Evolutionary conservation across 2,888 invertebrate species (phyloP), one percentile per base, ranked within the genome.

Genomic region (Agrochola lota): DNA sequence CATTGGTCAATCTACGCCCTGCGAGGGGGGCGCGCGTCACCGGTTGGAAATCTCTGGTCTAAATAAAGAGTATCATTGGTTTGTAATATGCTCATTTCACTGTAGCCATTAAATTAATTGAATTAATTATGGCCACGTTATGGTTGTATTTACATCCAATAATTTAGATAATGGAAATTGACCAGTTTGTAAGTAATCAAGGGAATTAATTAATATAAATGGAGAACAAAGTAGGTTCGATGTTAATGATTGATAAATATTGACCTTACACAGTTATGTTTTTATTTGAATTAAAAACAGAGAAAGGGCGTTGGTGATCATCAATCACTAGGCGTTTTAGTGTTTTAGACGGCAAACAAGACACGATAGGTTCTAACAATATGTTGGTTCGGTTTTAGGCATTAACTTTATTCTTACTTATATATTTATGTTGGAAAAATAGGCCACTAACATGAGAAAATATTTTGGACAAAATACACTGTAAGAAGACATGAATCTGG

Each of bases 121-220:
- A 40, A 59, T 26, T 17, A 64, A 49, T 26, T 43, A 49, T 23
- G n/a, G 4, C 17, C 17, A 11, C 43, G 63, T 52, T 20, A n/a
- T 12, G 9, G 9, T 26, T 15, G 26, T 17, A 78, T 78, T 43
- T 43, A 60, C 69, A 30, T 57, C 9, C 23, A 43, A 73, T 74
- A 23, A 85, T 85, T 85, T 43, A n/a, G 71, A 17, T 81, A 67
- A 81, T 74, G 49, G 66, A 67, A 59, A 43, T 46, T 35, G 74
- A 71, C 15, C 55, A 67, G 23, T 60, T 43, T 35, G 69, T 70
- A 46, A 69, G 72, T 70, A 72, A 62, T 43, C 69, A 78, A 80
- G 60, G 49, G 9, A 81, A 71, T 9, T 23, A 67, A 71, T 69
- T 70, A 78, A 83, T 40, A 52, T 71, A 17, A 79, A 78, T 64